Evolutionary conservation across 2,797 vertebrate genomes (phyloP), one percentile per base, ranked within the genome.

Genomic region (Crax fasciolata): DNA sequence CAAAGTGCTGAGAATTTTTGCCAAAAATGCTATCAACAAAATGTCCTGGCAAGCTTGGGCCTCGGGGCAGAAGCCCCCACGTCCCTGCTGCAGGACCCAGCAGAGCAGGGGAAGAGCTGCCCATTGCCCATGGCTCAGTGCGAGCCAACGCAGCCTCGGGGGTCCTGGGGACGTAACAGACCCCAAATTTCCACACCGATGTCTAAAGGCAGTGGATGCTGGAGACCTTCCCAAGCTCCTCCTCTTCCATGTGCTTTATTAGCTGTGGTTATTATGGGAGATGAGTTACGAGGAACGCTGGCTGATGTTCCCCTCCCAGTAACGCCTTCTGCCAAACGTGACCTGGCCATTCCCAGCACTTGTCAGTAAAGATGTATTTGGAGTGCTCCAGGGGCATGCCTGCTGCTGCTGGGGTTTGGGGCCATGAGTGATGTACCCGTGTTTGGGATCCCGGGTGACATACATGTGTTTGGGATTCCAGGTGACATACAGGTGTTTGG

Each of bases 91-190:
- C 11, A 19, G 21, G 19, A 32, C 19, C 55, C n/a, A 19, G 20
- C 12, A 32, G n/a, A 57, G 55, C 55, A 21, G 20, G 54, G n/a
- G 19, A 63, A 68, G 35, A 35, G 43, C 15, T n/a, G 5, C 11
- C 55, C n/a, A 32, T 30, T 15, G 12, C 41, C 41, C 41, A 5
- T 43, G 41, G 41, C 35, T 35, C 25, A 38, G 80, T 68, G 18
- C 0, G 1, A 9, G 6, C 24, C 35, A 15, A 44, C 39, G 9
- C 20, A n/a, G 8, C 0, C 63, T 6, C 11, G 20, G 49, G 21
- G 48, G 4, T 35, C 20, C 5, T 41, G 51, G 38, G 49, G 52
- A 62, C 1, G 2, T 19, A 20, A 41, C 3, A 71, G 25, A 54
- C 6, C 15, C 49, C 2, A 24, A 13, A 2, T 51, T 6, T 13